Base-by-base conservation (phyloP, 2,113 vertebrate species). In the Setophaga coronata region DNA sequence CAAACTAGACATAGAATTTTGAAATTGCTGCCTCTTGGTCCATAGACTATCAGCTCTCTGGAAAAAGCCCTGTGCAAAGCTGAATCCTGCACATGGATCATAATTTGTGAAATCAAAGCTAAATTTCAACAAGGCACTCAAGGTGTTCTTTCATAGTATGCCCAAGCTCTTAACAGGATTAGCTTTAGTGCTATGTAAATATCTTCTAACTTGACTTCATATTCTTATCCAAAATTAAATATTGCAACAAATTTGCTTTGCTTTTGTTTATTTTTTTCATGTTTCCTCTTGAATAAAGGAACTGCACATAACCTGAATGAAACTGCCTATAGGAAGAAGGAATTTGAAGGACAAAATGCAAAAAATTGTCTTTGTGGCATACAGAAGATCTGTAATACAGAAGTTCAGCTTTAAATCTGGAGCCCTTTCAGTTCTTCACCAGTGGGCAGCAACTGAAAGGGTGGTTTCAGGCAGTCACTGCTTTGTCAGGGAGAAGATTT, bases 91-190 rank as follows among this genome's bases (percentile, higher is more conserved):
- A 61, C 3, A 50, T 26, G 58, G 25, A 77, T 62, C 42, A 38
- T 38, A 73, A 66, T 13, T 86, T 50, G 50, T 80, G 66, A 82
- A 82, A 93, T 72, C 45, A 80, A 88, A 86, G 65, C n/a, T 80
- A 42, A 77, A 67, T 94, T 76, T 87, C 61, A 84, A 50, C 11
- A 61, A 40, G 40, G 40, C 14, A 86, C 16, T 86, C 66, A 86
- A 72, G 45, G 82, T 85, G 25, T 42, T 90, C 45, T 88, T 86
- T 86, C 66, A 77, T 1, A 7, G 58, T 88, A 54, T 86, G 26
- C 16, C 29, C 64, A 86, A 81, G 18, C 36, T 90, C 91, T 86
- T 83, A 94, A 91, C 29, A 74, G 17, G 71, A 94, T 96, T 93
- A 93, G 33, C 34, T 94, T 82, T 73, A 95, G 71, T 45, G 45